Percentiles rank a stretch among this genome's conserved stretches.
Evolutionary conservation across 1,140 invertebrate genomes (phyloP).

Genomic region (Drosophila arawakana): DNA sequence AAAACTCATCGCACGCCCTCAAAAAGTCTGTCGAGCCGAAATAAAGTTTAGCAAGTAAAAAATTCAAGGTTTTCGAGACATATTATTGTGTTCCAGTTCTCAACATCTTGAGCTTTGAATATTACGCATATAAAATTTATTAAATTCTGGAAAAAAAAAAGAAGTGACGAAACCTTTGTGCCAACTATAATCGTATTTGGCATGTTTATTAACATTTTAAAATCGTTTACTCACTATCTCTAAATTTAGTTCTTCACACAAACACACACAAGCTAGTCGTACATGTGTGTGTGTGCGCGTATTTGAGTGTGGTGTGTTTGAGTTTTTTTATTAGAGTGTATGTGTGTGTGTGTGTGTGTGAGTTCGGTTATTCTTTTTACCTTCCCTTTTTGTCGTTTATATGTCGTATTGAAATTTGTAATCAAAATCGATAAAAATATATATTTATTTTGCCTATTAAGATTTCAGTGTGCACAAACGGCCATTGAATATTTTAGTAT

Average conservation of each 20-base stretch:
- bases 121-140: constrained; percentile 24
- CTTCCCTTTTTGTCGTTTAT: constrained; percentile 53
- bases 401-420: constrained; percentile 79
- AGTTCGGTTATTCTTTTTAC: constrained; percentile 42
- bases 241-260: constrained; percentile 50
- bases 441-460: constrained; percentile 54
- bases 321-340: constrained; percentile 1
- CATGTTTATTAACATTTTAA: constrained; percentile 53
- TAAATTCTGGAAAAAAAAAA: constrained; percentile 16
- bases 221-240: constrained; percentile 59
- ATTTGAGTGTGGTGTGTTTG: constrained; percentile 20
- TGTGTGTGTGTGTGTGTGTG: constrained; percentile 27
- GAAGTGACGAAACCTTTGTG: constrained; percentile 50
- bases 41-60: constrained; percentile 14
- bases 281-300: constrained; percentile 5
- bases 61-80: constrained; percentile 23
- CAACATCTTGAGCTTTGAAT: constrained; percentile 15
- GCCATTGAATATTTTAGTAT: constrained; percentile 37
- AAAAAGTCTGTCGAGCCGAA: background rate
- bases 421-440: constrained; percentile 81
- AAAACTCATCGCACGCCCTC: constrained; percentile 10
- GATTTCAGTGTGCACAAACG: constrained; percentile 50
- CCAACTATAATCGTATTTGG: constrained; percentile 45
- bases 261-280: background rate
- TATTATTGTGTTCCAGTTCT: constrained; percentile 34